Base-by-base conservation (phyloP, 1,140 invertebrate genomes). In the Melipona quadrifasciata region DNA sequence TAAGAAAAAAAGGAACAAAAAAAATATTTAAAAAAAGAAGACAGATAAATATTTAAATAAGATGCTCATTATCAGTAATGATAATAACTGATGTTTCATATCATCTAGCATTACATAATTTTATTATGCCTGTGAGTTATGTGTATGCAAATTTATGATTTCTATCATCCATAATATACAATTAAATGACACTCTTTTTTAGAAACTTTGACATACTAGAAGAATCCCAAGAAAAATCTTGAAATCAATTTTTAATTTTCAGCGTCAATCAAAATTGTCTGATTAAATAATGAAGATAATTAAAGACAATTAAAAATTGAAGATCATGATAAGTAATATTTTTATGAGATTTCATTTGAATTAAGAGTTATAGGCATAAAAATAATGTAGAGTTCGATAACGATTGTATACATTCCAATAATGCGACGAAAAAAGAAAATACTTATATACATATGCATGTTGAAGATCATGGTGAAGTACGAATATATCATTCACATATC, bases 401-500 rank as follows among this genome's bases (percentile, higher is more conserved):
- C 12, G 17, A 79, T 76, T 51, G 47, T 55, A 57, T 58, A 24
- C 5, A 39, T 1, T 21, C 3, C 16, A 70, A 70, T 19, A 51
- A 58, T 39, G 39, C 24, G n/a, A 5, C 47, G 21, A 31, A 80
- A 80, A 72, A 58, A 53, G 31, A 31, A 65, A 39, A 58, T 70
- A 53, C 19, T 72, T 17, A 3, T 71, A 61, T 78, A 6, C 58
- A 53, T 71, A 53, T 71, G 34, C 39, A 77, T 68, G 21, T 8
- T 8, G 11, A n/a, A 10, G 17, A 77, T 72, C 55, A 61, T 51
- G 34, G 19, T 47, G 39, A 67, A 82, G 61, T 70, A 21, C 53
- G 31, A 57, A 70, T 61, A 39, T 82, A 78, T 78, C 74, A 78
- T 78, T 78, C 67, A 71, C 39, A 55, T 71, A 71, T 78, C 55